Evolutionary conservation across 2,113 vertebrate species (phyloP).

Genomic region (Aepyceros melampus): DNA sequence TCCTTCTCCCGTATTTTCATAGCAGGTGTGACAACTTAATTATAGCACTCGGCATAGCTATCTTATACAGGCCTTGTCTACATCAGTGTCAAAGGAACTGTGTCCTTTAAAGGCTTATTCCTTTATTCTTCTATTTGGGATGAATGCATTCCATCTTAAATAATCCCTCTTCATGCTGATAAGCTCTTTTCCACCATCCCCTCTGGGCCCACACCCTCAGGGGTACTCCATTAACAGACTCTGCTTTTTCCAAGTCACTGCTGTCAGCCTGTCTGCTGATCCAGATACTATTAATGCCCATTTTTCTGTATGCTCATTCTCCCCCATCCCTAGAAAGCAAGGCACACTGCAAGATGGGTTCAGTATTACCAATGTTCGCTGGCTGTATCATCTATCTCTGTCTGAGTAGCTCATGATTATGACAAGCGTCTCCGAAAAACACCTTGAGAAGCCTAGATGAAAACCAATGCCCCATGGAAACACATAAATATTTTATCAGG

Average conservation of each 20-base stretch:
- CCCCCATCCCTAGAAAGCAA: neutral
- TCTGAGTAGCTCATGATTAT: neutral
- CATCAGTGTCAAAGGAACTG: neutral
- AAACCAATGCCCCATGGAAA: slow-evolving; percentile 69
- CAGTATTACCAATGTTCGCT: neutral
- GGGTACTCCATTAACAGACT: neutral
- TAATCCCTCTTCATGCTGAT: neutral
- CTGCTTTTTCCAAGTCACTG: neutral
- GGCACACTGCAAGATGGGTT: neutral
- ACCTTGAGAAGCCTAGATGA: slow-evolving; percentile 54
- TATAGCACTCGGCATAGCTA: neutral
- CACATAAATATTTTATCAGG: slow-evolving; percentile 73
- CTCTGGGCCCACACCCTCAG: neutral
- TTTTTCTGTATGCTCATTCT: neutral
- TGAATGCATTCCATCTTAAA: neutral
- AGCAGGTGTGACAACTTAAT: neutral
- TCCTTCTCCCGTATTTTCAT: neutral
- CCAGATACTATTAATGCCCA: neutral
- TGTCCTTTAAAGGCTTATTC: neutral
- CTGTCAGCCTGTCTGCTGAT: neutral
- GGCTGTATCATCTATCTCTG: neutral
- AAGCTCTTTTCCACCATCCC: neutral
- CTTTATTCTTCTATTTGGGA: neutral
- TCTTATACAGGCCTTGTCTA: neutral
- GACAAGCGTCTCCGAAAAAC: slow-evolving; percentile 28